Percentiles rank a stretch among this genome's conserved stretches.
These are phyloP conservation scores for Rhamphomyia laevipes DNA, from an alignment of 2,888 invertebrate genomes.

Conservation along the genomic window DNA sequence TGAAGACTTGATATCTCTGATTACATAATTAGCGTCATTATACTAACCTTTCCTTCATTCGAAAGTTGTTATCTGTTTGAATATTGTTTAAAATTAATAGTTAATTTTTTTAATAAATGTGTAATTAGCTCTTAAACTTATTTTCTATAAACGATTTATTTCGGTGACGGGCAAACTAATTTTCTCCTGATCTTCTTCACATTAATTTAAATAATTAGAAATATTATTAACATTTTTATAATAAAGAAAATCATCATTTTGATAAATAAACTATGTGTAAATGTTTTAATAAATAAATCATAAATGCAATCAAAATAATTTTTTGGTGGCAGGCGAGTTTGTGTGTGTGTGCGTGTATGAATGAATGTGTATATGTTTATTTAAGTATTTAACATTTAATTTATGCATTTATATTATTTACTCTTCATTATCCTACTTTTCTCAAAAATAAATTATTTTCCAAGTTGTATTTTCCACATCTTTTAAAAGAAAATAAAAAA, in stretches of 20 bases:
- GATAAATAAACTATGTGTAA: not conserved
- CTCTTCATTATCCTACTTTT: not conserved
- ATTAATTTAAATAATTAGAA: no score
- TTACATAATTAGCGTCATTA: no score
- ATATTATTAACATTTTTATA: not conserved
- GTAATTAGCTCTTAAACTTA: no score
- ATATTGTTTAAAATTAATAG: no score
- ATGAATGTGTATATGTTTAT: not conserved
- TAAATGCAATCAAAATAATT: constrained; percentile 6
- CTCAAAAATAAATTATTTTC: no score
- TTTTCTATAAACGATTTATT: no score
- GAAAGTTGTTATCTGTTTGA: no score
- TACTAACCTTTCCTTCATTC: no score
- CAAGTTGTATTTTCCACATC: not conserved
- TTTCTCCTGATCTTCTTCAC: no score
- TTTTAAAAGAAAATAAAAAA: constrained; percentile 2
- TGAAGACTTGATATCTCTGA: no score
- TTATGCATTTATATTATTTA: not conserved
- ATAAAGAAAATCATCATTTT: not conserved
- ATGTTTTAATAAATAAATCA: not conserved
- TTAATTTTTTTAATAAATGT: no score
- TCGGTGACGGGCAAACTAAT: no score
- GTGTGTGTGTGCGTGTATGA: constrained; percentile 15
- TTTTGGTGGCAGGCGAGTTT: constrained; percentile 17
- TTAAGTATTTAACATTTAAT: not conserved